Evolutionary conservation across 2,113 vertebrate species (phyloP).

Genomic region (Erpornis zantholeuca): DNA sequence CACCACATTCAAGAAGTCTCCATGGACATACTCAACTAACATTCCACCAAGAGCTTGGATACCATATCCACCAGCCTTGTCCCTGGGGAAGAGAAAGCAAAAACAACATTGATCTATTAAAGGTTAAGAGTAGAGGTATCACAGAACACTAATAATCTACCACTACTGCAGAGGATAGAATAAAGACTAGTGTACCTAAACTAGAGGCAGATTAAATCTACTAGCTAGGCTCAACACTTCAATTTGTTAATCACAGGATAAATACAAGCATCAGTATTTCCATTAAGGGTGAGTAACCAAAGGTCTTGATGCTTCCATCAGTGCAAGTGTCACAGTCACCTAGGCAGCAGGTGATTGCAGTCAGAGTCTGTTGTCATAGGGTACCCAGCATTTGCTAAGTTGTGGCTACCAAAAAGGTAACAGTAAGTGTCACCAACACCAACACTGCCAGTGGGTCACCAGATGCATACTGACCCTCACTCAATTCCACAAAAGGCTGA

Average conservation of each 20-base stretch:
- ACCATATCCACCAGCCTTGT: constrained; percentile 97
- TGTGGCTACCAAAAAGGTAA: not conserved
- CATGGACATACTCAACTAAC: constrained; percentile 88
- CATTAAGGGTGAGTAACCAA: not conserved
- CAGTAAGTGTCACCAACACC: not conserved
- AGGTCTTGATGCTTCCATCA: not conserved
- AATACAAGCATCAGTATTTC: not conserved
- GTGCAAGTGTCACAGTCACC: not conserved
- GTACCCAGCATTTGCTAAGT: not conserved
- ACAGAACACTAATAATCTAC: not conserved
- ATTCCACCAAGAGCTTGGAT: constrained; percentile 94
- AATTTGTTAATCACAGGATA: not conserved
- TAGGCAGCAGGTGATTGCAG: not conserved
- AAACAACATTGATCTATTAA: not conserved
- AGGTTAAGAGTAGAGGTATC: not conserved
- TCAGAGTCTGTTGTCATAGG: not conserved
- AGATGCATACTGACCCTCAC: not conserved
- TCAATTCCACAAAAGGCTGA: not conserved
- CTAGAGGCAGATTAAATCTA: not conserved
- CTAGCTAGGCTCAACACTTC: not conserved
- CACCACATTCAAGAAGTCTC: constrained; percentile 93
- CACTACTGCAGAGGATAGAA: not conserved
- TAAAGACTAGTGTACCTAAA: not conserved
- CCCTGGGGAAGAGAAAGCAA: constrained; percentile 72
- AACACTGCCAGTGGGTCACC: not conserved